phyloP scores from a whole-genome alignment of 1,140 invertebrate genomes.

The Protaetia brevitarsis region DNA sequence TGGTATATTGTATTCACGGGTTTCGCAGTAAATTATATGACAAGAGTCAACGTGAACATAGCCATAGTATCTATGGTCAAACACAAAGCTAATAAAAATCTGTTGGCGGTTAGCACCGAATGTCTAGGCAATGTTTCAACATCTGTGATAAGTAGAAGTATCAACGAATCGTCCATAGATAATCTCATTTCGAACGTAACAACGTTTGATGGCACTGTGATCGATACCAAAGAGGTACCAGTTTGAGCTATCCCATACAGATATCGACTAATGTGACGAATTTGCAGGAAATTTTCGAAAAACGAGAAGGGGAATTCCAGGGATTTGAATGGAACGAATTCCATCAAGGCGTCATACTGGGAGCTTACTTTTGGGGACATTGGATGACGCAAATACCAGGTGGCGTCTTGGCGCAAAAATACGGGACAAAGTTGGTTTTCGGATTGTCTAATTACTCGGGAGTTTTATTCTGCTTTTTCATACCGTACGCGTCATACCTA shows the following conservation, averaged over 20 bases:
- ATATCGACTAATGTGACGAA: no score
- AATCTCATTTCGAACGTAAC: no score
- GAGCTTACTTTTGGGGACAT: constrained; percentile 73
- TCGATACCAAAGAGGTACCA: neutral
- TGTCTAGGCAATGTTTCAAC: constrained; percentile 24
- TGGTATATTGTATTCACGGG: constrained; percentile 70
- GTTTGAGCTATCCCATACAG: neutral
- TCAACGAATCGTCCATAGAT: neutral
- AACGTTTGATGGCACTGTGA: no score
- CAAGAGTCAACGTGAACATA: constrained; percentile 80
- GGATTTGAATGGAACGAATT: constrained; percentile 60
- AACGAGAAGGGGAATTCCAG: neutral
- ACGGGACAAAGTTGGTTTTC: constrained; percentile 69
- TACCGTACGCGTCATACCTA: constrained; percentile 62
- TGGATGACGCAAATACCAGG: constrained; percentile 73
- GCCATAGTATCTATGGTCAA: constrained; percentile 82
- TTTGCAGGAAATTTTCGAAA: no score
- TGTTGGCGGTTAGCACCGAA: constrained; percentile 33
- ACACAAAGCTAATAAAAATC: constrained; percentile 34
- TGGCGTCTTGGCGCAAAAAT: constrained; percentile 65
- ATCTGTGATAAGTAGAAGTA: neutral
- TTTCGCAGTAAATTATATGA: constrained; percentile 75
- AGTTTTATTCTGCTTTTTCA: constrained; percentile 64
- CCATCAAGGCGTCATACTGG: constrained; percentile 65
- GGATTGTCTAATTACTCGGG: constrained; percentile 66